Evolutionary conservation across 1,140 invertebrate genomes (phyloP).

Genomic region (Bombus confusus): DNA sequence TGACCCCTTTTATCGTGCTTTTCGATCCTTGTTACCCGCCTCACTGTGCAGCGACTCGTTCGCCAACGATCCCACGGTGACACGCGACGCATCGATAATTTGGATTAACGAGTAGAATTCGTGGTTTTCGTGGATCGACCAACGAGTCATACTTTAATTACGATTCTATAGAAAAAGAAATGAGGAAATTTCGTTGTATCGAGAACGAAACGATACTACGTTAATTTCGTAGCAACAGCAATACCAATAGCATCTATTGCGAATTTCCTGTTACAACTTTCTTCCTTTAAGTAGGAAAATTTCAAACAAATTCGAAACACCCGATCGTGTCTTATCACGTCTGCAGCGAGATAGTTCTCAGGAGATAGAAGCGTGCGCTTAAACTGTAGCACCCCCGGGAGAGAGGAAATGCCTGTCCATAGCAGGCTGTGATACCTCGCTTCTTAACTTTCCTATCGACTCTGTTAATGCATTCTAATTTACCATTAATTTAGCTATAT

Average conservation of each 20-base stretch:
- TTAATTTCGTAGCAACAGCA: background rate
- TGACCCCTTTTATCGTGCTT: background rate
- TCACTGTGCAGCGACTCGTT: background rate
- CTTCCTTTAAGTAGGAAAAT: conserved; percentile 17
- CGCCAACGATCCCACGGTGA: too few relatives aligned
- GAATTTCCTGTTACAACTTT: conserved; percentile 14
- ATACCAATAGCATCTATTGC: background rate
- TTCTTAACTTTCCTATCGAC: conserved; percentile 28
- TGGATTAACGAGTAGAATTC: background rate
- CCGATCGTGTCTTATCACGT: conserved; percentile 40
- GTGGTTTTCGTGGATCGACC: background rate
- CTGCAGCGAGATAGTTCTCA: conserved; percentile 43
- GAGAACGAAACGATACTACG: background rate
- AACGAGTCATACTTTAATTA: background rate
- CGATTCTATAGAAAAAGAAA: background rate
- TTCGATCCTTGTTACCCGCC: background rate
- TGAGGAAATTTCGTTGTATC: background rate
- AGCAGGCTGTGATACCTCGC: background rate
- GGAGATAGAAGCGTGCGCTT: conserved; percentile 31
- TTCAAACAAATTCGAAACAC: conserved; percentile 40
- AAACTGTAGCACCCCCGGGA: conserved; percentile 12
- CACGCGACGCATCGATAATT: background rate
- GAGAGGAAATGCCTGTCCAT: background rate
- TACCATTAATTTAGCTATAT: conserved; percentile 1
- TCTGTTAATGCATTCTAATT: conserved; percentile 30